phyloP scores from a whole-genome alignment of 1,140 invertebrate genomes.

The Drosophila repletoides region DNA sequence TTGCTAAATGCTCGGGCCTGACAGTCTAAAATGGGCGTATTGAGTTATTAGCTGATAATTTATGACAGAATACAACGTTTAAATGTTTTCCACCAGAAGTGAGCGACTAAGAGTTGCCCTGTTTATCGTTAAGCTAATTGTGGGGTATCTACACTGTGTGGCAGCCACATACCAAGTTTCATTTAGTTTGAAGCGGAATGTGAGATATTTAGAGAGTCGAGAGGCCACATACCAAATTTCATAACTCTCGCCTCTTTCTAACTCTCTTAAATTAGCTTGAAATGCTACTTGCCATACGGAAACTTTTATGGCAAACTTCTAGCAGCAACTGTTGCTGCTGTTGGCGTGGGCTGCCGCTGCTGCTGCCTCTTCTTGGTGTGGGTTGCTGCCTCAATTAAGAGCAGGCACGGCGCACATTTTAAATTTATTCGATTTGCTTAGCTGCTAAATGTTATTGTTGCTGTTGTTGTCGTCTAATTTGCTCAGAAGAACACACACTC shows the following conservation, averaged over 20 bases:
- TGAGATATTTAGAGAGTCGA: too few relatives aligned
- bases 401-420: slow-evolving; percentile 60
- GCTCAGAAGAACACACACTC: slow-evolving; percentile 15
- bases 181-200: too few relatives aligned
- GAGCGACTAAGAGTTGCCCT: slow-evolving; percentile 4
- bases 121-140: too few relatives aligned
- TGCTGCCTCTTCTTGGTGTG: slow-evolving; percentile 48
- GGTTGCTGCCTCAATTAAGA: slow-evolving; percentile 73
- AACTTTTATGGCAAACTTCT: slow-evolving; percentile 46
- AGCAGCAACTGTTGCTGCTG: slow-evolving; percentile 42
- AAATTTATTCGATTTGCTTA: slow-evolving; percentile 72
- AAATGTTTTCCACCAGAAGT: neutral
- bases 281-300: slow-evolving; percentile 19
- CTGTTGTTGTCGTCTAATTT: slow-evolving; percentile 63
- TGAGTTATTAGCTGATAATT: slow-evolving; percentile 58
- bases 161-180: too few relatives aligned
- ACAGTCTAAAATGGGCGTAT: slow-evolving; percentile 43
- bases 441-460: slow-evolving; percentile 39
- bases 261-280: slow-evolving; percentile 21
- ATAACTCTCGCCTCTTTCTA: too few relatives aligned
- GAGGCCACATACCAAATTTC: too few relatives aligned
- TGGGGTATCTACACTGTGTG: too few relatives aligned
- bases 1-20: slow-evolving; percentile 43
- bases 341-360: slow-evolving; percentile 47
- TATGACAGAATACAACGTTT: slow-evolving; percentile 46